A percentile compares a stretch with the other conserved stretches of the same genome.
Conservation (phyloP, 1,140 invertebrate species). For the Sycophaga agraensis region DNA sequence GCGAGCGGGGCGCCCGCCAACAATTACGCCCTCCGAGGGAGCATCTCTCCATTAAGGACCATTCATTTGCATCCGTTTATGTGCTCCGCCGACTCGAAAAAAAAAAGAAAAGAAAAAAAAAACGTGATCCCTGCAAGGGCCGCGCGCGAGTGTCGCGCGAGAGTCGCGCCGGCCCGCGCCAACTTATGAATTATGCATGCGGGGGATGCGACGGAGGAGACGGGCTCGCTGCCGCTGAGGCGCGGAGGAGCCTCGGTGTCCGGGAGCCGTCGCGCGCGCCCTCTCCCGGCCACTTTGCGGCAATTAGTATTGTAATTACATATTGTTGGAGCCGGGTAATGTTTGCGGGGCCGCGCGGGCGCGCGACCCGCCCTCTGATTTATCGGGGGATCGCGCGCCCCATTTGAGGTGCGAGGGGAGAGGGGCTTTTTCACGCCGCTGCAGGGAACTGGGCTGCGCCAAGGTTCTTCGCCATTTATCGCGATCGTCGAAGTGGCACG, state of each 20-base stretch:
- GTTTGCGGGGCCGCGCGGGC: neutral
- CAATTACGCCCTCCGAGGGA: slow-evolving; percentile 1
- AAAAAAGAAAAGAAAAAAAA: slow-evolving; percentile 18
- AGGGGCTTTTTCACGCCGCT: too few relatives aligned
- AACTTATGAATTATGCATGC: slow-evolving; percentile 54
- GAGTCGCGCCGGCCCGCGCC: slow-evolving; percentile 33
- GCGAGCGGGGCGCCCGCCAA: slow-evolving; percentile 8
- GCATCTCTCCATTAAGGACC: slow-evolving; percentile 26
- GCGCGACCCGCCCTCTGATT: neutral
- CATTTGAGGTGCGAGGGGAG: too few relatives aligned
- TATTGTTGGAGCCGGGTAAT: slow-evolving; percentile 20
- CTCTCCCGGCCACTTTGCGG: slow-evolving; percentile 25
- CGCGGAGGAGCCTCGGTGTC: neutral
- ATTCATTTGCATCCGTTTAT: slow-evolving; percentile 38
- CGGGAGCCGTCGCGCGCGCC: neutral
- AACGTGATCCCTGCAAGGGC: neutral
- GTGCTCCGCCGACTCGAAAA: slow-evolving; percentile 21
- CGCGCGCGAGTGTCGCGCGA: slow-evolving; percentile 40
- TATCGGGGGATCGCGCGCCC: neutral
- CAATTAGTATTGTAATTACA: slow-evolving; percentile 29
- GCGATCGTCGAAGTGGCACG: too few relatives aligned
- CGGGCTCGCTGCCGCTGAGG: neutral
- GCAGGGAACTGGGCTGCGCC: too few relatives aligned
- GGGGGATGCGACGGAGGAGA: slow-evolving; percentile 13
- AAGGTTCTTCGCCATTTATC: too few relatives aligned